phyloP scores from a whole-genome alignment of 2,888 invertebrate genomes.

The Tuberolachnus salignus region DNA sequence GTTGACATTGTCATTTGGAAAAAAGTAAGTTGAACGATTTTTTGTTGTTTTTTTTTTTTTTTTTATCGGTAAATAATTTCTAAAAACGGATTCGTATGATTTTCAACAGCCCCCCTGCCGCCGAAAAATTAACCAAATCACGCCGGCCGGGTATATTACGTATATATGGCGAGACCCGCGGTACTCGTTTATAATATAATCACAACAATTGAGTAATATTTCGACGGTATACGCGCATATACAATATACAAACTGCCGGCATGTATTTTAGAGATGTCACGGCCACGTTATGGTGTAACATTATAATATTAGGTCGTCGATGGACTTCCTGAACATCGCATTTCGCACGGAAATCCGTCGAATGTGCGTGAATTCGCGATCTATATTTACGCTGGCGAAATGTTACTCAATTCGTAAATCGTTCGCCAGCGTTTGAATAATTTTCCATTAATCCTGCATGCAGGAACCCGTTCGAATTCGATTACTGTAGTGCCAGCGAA shows the following conservation, averaged over 20 bases:
- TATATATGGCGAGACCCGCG: too few relatives aligned
- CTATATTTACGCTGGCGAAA: neutral
- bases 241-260: neutral
- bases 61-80: too few relatives aligned
- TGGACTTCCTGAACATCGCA: conserved; percentile 19
- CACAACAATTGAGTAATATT: neutral
- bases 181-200: too few relatives aligned
- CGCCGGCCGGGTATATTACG: too few relatives aligned
- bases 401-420: conserved; percentile 1
- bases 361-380: neutral
- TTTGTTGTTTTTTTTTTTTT: too few relatives aligned
- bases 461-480: conserved; percentile 39
- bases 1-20: too few relatives aligned
- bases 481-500: conserved; percentile 27
- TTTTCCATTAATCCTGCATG: conserved; percentile 30
- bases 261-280: neutral
- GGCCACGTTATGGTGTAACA: neutral
- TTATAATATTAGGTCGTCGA: neutral
- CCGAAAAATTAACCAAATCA: too few relatives aligned
- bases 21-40: too few relatives aligned
- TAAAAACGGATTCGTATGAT: too few relatives aligned
- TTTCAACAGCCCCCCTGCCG: too few relatives aligned
- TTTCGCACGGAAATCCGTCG: conserved; percentile 44
- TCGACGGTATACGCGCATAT: neutral
- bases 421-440: conserved; percentile 38